Evolutionary conservation across 2,888 invertebrate species (phyloP), one percentile per base, ranked within the genome.

Genomic region (Thymelicus acteon): DNA sequence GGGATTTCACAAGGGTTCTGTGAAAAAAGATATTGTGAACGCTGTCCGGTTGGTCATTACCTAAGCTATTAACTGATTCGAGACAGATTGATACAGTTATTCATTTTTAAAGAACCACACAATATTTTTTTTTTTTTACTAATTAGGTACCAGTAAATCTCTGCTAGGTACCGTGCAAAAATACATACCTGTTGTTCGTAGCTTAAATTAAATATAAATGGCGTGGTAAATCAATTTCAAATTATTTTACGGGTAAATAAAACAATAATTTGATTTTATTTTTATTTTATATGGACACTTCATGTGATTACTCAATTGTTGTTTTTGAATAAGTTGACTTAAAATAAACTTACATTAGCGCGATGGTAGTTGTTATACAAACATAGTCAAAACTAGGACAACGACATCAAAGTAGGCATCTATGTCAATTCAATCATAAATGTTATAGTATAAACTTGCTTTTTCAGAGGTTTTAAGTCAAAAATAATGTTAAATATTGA

Each of bases 21-120:
- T 69, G 69, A 69, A 63, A 62, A 63, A 69, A 69, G 60, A 67
- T 49, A 69, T 48, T 57, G 57, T 48, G 44, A 58, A 63, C 58
- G 44, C 44, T 37, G 52, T 63, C 37, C 58, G 31, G 54, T 68
- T 58, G 31, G 54, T 68, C 57, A 63, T 69, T 63, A 69, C 69
- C 57, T 62, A 69, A 69, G 69, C 69, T 69, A 69, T 69, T 68
- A 61, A 62, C 10, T 15, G 54, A 62, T 68, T 62, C 54, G 62
- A 52, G 47, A 61, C 39, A 67, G 39, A 67, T 39, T 58, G 49
- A 67, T 19, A 62, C 15, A 40, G 24, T 37, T 68, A 68, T 24
- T 48, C 52, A 39, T 54, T 4, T 66, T 7, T 13, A 31, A 37
- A 60, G 40, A 37, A 31, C 37, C n/a, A 31, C 5, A 58, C n/a